Conservation (phyloP, 1,140 invertebrate species). For the Glossosoma conforme region DNA sequence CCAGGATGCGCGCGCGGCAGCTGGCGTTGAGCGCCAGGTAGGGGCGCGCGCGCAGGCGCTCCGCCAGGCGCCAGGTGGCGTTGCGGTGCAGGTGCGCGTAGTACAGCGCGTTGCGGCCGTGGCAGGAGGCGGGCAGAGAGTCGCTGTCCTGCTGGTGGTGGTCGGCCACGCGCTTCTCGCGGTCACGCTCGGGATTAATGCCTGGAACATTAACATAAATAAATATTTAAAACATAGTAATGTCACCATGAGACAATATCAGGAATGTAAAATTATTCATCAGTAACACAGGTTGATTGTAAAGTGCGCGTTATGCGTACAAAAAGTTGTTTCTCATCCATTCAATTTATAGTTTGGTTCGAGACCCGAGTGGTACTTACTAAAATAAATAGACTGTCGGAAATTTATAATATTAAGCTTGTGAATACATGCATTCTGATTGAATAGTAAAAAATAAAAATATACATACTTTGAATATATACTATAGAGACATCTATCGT, state of each 20-base stretch:
- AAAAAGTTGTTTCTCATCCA: no score
- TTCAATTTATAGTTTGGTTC: no score
- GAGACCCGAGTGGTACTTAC: no score
- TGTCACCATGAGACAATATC: not conserved
- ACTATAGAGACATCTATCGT: no score
- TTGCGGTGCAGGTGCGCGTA: conserved; percentile 72
- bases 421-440: no score
- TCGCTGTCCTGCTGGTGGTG: conserved; percentile 69
- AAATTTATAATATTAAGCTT: no score
- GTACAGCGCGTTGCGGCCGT: conserved; percentile 70
- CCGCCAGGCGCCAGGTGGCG: conserved; percentile 60
- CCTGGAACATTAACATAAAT: conserved; percentile 38
- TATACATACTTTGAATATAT: no score
- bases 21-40: conserved; percentile 83
- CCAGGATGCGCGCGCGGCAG: conserved; percentile 81
- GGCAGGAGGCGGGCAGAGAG: conserved; percentile 55
- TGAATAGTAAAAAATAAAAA: no score
- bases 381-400: no score
- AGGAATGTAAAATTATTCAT: not conserved
- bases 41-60: conserved; percentile 71
- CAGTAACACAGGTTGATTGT: no score
- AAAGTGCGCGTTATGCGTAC: no score
- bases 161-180: conserved; percentile 71
- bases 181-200: conserved; percentile 68
- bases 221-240: not conserved